Evolutionary conservation across 2,797 vertebrate genomes (phyloP).

Genomic region (Poeciliopsis paucimaculata): DNA sequence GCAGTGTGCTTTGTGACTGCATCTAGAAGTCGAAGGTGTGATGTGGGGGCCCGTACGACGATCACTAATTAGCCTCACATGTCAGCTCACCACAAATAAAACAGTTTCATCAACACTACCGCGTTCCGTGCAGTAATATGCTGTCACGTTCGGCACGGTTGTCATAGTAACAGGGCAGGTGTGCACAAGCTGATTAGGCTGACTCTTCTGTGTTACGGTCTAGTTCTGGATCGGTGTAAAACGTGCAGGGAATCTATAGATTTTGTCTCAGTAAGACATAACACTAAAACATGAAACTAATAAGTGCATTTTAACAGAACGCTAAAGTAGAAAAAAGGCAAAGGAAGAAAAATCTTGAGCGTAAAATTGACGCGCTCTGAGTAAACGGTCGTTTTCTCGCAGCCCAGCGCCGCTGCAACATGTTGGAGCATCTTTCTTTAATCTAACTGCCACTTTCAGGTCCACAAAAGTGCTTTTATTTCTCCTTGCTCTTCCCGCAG

Average conservation of each 20-base stretch:
- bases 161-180: constrained; percentile 5
- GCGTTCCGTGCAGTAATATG: not conserved
- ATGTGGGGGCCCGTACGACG: not conserved
- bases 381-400: constrained; percentile 12
- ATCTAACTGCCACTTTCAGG: constrained; percentile 46
- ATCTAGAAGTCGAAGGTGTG: not conserved
- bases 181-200: not conserved
- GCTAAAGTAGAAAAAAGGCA: not conserved
- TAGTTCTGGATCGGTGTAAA: not conserved
- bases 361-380: not conserved
- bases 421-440: constrained; percentile 42
- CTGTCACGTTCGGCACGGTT: not conserved
- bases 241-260: not conserved
- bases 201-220: not conserved
- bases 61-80: not conserved
- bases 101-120: not conserved
- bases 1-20: not conserved
- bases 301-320: not conserved
- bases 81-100: not conserved
- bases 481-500: constrained; percentile 32
- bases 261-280: not conserved
- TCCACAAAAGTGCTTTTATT: constrained; percentile 57
- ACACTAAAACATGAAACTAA: not conserved
- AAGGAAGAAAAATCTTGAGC: not conserved
- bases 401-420: constrained; percentile 16